Percentiles rank a stretch among this genome's conserved stretches.
These are phyloP conservation scores for Mellilla xanthometata DNA, from an alignment of 2,888 invertebrate species.

Conservation along the genomic window DNA sequence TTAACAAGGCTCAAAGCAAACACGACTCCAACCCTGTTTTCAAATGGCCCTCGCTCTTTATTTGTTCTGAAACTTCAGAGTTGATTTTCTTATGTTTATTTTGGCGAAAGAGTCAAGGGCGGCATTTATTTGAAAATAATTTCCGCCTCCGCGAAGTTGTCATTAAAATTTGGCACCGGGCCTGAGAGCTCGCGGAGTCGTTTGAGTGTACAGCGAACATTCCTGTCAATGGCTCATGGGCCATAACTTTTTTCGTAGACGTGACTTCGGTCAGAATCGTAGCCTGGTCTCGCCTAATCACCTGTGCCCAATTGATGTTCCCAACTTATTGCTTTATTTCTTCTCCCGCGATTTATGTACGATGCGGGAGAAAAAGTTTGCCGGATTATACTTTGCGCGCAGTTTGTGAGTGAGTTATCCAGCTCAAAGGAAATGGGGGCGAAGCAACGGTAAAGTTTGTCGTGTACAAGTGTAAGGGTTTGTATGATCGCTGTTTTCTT, in stretches of 20 bases:
- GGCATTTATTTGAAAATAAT: constrained; percentile 46
- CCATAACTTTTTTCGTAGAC: constrained; percentile 42
- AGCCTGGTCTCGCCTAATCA: constrained; percentile 31
- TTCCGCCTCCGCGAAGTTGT: constrained; percentile 37
- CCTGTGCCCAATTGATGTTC: constrained; percentile 30
- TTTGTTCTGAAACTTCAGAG: constrained; percentile 3
- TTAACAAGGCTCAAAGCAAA: neutral
- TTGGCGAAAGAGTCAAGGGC: constrained; percentile 38
- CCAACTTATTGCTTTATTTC: constrained; percentile 36
- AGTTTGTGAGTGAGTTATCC: neutral
- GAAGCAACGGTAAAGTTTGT: too few species aligned
- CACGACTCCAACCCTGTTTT: constrained; percentile 1
- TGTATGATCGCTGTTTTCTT: too few species aligned
- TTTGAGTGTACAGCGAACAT: constrained; percentile 34
- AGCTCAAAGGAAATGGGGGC: too few species aligned
- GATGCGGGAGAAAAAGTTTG: constrained; percentile 19
- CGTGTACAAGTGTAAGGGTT: too few species aligned
- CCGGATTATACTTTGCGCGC: constrained; percentile 7
- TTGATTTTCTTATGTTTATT: constrained; percentile 26
- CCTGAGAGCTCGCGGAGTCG: constrained; percentile 37
- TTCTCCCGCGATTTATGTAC: constrained; percentile 24
- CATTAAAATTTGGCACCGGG: constrained; percentile 53
- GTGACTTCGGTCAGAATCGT: constrained; percentile 41
- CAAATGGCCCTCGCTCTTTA: neutral
- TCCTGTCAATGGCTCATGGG: constrained; percentile 48